Base-by-base conservation (phyloP, 1,140 invertebrate genomes). In the Lasioglossum albipes region DNA sequence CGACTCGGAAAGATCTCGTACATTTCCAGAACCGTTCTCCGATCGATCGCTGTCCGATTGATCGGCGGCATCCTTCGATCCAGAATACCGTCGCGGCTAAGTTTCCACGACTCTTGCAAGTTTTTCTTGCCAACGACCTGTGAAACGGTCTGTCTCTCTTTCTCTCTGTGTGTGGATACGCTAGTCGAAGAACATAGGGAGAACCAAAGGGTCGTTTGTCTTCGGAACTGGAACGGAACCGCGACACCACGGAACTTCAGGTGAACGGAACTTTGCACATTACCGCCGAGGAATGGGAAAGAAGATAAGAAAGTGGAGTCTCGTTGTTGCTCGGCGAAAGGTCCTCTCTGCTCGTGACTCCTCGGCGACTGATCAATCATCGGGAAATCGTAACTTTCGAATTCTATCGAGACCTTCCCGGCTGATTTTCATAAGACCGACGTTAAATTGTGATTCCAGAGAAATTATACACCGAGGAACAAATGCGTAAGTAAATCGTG, bases 171-270 rank as follows among this genome's bases (percentile, higher is more conserved):
- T 18, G 13, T 7, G 22, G 0, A 0, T 27, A 18, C 4, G 62
- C 0, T 6, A 6, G 27, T 16, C 5, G 6, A 16, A n/a, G 20
- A 9, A 59, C 57, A n/a, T n/a, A 6, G 20, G 57, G 7, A n/a
- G 18, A n/a, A n/a, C 18, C n/a, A 1, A 20, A 22, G 20, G 52
- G 18, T 22, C 68, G 66, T 78, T 71, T 72, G 69, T 78, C 76
- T 78, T 72, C 9, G 45, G 45, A 78, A 78, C 36, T 72, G 59
- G 68, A 78, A 64, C 76, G 76, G 59, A 78, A 72, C 68, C 68
- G 31, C 54, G 76, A 70, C 76, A 54, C n/a, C 76, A n/a, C 59
- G 76, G 72, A 62, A 71, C 57, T 78, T 71, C 36, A 41, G 31
- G 68, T 62, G 59, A 49, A 20, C 76, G 76, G n/a, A 78, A 78